Evolutionary conservation across 2,113 vertebrate genomes (phyloP), one percentile per base, ranked within the genome.

Genomic region (Gallinago media): DNA sequence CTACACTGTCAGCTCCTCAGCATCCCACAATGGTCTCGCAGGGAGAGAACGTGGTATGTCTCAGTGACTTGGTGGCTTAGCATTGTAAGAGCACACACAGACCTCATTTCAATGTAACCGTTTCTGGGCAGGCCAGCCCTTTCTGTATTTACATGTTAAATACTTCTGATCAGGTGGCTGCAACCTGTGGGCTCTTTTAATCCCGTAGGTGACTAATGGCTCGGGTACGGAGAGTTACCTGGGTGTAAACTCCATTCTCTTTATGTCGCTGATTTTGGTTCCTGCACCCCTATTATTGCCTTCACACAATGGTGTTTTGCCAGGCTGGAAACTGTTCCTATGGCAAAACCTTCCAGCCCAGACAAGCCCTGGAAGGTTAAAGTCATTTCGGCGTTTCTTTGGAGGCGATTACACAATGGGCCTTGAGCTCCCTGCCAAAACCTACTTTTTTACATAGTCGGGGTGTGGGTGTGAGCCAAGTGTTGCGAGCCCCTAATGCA

Each of bases 281-380:
- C 76, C 76, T 40, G 38, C 50, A 67, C 4, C 8, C 42, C 40
- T 59, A 11, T 29, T 71, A 63, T 1, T 80, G 82, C 83, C 49
- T 81, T 89, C 66, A 55, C 46, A 91, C 80, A 62, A 23, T 38
- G 70, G 58, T 91, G 77, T 84, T 96, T 91, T 78, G 61, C 81
- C 63, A 68, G 70, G 42, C 63, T 54, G n/a, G 75, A 42, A 70
- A 74, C 54, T 76, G 88, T 18, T 90, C 75, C 78, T 92, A 42
- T 58, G 49, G 88, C 86, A 91, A 88, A 94, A 68, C 68, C 75
- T 81, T 93, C 91, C 83, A 94, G 86, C 85, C 55, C 65, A 54
- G 62, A 72, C 82, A 96, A 92, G 92, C 55, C 73, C 80, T 58
- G 31, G 79, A 77, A 94, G 22, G 70, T 82, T 62, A 4, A 67